Base-by-base conservation (phyloP, 2,888 invertebrate species). In the Drosophila quinaria region DNA sequence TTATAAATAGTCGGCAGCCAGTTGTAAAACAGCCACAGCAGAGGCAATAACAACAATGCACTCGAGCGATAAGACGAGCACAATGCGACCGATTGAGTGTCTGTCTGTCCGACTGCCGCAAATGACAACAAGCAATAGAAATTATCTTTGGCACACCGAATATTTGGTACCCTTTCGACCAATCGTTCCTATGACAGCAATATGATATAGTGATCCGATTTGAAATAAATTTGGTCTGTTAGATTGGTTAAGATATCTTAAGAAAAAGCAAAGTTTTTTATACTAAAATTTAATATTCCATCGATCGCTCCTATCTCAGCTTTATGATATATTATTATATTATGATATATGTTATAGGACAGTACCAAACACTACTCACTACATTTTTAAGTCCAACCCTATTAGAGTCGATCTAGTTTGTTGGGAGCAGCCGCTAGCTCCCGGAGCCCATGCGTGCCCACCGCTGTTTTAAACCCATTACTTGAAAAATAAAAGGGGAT, bases 1-100 rank as follows among this genome's bases (percentile, higher is more conserved):
- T 83, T 90, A 90, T 89, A 89, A 83, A 83, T 89, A 89, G 89
- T 68, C 63, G 11, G 37, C 37, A 85, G 82, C 46, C 68, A 46
- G 44, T 64, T 59, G 60, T 44, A 61, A 59, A 41, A 49, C 19
- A n/a, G 6, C 25, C 5, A 25, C 8, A 29, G 17, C 55, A 33
- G 6, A 35, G 37, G 17, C 13, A 37, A 25, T 19, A 17, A 52
- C 17, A 17, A 33, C 19, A 31, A 55, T 33, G n/a, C 42, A 25
- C 2, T 50, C 6, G 22, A 19, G 15, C 35, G 58, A 58, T 58
- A 58, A 58, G 58, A 3, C 35, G 11, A 33, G 13, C 17, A 33
- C 47, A 44, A 8, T 25, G 17, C 49, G 17, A 29, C n/a, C 47
- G 29, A 49, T 15, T 49, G 42, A 19, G 11, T 22, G 4, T 4